These are phyloP conservation scores for Chromobotia macracanthus DNA, from an alignment of 2,797 vertebrate genomes.

Conservation along the genomic window DNA sequence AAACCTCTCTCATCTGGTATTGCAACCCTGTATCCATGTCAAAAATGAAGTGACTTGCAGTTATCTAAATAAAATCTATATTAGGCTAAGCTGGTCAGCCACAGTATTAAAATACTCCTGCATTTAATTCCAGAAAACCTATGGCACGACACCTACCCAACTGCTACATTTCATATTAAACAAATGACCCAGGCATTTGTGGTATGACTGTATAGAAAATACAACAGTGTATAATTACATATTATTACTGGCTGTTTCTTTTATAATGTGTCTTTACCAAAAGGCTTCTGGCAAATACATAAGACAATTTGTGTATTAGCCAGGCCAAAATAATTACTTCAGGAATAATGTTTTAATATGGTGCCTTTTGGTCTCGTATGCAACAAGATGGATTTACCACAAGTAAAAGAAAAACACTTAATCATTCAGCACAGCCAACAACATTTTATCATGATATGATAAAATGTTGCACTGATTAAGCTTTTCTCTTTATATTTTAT, in stretches of 20 bases:
- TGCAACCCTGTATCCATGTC: constrained; percentile 70
- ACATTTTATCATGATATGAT: constrained; percentile 30
- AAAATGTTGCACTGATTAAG: background rate
- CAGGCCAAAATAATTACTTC: background rate
- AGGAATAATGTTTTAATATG: constrained; percentile 17
- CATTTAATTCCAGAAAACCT: constrained; percentile 50
- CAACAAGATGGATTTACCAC: background rate
- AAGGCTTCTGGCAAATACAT: background rate
- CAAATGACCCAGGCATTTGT: background rate
- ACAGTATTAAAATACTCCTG: constrained; percentile 51
- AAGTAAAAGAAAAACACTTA: background rate
- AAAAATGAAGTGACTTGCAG: constrained; percentile 54
- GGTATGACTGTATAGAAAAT: background rate
- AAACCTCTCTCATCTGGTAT: constrained; percentile 65
- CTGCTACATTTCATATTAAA: constrained; percentile 40
- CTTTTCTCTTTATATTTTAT: constrained; percentile 25
- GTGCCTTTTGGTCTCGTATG: constrained; percentile 35
- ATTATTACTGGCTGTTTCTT: background rate
- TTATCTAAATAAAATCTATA: constrained; percentile 80
- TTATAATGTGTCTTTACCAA: too few species aligned
- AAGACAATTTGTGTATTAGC: background rate
- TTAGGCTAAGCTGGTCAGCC: constrained; percentile 54
- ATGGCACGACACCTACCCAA: constrained; percentile 29
- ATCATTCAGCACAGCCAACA: background rate
- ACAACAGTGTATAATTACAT: background rate